These are phyloP conservation scores for Augochlora pura DNA, from an alignment of 1,140 invertebrate genomes.

Conservation along the genomic window DNA sequence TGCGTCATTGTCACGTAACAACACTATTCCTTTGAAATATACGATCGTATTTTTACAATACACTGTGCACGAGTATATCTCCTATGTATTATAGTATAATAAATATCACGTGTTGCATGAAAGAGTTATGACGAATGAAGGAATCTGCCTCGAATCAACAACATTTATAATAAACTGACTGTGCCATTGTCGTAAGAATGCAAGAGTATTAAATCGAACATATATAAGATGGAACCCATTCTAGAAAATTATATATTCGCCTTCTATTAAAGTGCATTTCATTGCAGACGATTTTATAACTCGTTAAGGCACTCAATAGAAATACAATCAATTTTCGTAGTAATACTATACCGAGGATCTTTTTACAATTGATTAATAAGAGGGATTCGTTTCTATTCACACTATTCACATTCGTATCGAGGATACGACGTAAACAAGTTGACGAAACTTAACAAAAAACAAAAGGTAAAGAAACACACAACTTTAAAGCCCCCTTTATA, in stretches of 20 bases:
- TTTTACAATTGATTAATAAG: constrained; percentile 21
- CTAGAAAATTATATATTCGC: constrained; percentile 21
- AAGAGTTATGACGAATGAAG: constrained; percentile 7
- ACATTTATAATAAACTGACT: background rate
- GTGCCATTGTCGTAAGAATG: background rate
- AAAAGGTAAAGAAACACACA: background rate
- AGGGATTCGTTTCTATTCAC: constrained; percentile 29
- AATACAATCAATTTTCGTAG: constrained; percentile 16
- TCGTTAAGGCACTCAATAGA: constrained; percentile 47
- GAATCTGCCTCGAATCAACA: background rate
- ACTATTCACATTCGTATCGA: constrained; percentile 34
- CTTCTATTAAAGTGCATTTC: constrained; percentile 23
- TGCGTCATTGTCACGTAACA: background rate
- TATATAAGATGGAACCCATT: background rate
- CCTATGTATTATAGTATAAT: background rate
- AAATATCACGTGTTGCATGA: constrained; percentile 14
- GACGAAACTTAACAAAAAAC: constrained; percentile 6
- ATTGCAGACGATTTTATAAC: constrained; percentile 21
- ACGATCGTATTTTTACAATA: background rate
- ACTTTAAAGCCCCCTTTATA: background rate
- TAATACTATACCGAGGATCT: constrained; percentile 16
- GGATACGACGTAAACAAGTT: constrained; percentile 6
- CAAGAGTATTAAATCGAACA: constrained; percentile 2
- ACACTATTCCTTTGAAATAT: background rate
- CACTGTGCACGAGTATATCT: constrained; percentile 6